Evolutionary conservation across 2,797 vertebrate species (phyloP).

Genomic region (Prunella strophiata): DNA sequence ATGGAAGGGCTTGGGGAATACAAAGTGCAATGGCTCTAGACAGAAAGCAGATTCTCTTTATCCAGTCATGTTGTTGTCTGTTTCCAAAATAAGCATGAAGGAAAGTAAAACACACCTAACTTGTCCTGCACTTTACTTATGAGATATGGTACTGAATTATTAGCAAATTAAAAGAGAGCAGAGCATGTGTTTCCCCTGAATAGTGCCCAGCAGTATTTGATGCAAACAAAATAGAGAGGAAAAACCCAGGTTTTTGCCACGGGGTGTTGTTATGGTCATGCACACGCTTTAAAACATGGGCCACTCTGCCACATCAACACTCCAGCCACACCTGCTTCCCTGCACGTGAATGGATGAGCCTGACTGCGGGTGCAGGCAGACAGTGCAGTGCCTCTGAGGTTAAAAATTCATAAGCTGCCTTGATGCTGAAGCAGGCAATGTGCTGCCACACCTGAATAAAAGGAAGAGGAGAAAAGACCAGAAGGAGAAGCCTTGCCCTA

Average conservation of each 20-base stretch:
- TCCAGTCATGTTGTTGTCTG: neutral
- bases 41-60: neutral
- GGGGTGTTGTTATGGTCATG: neutral
- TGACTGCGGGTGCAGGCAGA: neutral
- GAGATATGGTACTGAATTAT: neutral
- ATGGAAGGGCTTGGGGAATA: neutral
- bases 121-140: neutral
- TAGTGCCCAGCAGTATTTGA: neutral
- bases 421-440: neutral
- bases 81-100: neutral
- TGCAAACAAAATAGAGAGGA: neutral
- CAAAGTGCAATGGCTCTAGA: neutral
- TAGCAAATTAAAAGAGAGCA: neutral
- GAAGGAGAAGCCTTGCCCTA: neutral
- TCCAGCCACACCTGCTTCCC: neutral
- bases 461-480: neutral
- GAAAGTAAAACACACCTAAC: neutral
- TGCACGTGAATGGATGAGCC: neutral
- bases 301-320: neutral
- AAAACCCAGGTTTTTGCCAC: neutral
- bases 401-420: neutral
- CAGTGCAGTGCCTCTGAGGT: neutral
- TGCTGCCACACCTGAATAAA: neutral
- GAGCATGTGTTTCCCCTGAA: neutral
- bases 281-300: neutral